Percentiles rank a stretch among this genome's conserved stretches.
Evolutionary conservation across 37 sponge, comb jelly and placozoan genomes (phyloP).

Genomic region (Petrosia ficiformis): DNA sequence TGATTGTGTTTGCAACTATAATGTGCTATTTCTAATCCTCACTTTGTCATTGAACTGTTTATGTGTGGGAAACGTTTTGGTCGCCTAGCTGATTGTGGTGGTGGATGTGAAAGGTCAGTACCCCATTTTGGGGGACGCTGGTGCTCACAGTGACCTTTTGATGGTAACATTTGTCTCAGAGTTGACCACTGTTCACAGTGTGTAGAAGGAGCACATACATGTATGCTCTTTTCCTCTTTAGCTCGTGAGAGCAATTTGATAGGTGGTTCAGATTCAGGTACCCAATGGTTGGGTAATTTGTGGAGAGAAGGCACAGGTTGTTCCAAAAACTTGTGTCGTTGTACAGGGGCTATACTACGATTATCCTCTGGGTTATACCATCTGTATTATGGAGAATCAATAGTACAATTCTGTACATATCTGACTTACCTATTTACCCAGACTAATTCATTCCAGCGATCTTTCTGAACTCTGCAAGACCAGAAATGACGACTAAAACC

Average conservation of each 20-base stretch:
- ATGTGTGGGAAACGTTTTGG: conserved; percentile 61
- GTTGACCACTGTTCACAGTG: conserved; percentile 87
- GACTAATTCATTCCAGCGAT: conserved; percentile 26
- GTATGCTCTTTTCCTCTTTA: conserved; percentile 40
- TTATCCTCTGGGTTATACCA: conserved; percentile 73
- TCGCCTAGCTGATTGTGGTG: conserved; percentile 8
- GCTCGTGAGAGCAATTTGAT: conserved; percentile 57
- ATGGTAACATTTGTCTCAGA: conserved; percentile 82
- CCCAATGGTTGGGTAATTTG: conserved; percentile 46
- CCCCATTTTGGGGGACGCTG: conserved; percentile 82
- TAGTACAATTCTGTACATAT: not conserved
- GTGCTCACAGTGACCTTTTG: conserved; percentile 49
- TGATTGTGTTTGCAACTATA: too few relatives aligned
- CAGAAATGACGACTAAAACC: conserved; percentile 63
- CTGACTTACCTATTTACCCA: conserved; percentile 44
- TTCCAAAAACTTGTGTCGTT: conserved; percentile 37
- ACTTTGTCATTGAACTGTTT: conserved; percentile 85
- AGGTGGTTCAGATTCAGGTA: conserved; percentile 45
- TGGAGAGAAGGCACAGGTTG: conserved; percentile 2
- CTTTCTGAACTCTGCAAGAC: conserved; percentile 28
- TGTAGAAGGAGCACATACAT: conserved; percentile 28
- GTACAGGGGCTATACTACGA: conserved; percentile 51
- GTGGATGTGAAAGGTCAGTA: conserved; percentile 20
- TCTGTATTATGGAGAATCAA: not conserved
- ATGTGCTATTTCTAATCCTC: too few relatives aligned